phyloP scores from a whole-genome alignment of 1,140 invertebrate genomes.

The Pseudachorutes palmiensis region DNA sequence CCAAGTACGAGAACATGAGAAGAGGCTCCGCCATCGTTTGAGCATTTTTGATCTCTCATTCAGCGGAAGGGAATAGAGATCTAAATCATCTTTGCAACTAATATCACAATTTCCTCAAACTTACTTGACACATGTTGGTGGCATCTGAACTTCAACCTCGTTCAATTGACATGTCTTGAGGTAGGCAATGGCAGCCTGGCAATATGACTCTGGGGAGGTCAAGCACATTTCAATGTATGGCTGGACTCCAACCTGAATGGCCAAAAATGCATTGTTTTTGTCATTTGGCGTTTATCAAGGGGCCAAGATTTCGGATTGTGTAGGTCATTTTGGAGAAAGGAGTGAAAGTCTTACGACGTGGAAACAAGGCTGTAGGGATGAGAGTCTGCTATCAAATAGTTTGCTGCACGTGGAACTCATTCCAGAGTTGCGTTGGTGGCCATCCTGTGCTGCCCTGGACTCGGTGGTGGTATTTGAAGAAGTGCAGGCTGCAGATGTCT shows the following conservation, averaged over 20 bases:
- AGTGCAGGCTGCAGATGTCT: conserved; percentile 8
- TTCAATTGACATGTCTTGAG: conserved; percentile 61
- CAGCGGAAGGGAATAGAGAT: neutral
- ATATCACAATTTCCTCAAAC: conserved; percentile 39
- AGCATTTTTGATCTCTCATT: too few relatives aligned
- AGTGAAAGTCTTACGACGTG: conserved; percentile 43
- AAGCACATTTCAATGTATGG: conserved; percentile 58
- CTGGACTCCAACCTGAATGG: conserved; percentile 49
- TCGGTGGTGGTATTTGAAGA: neutral
- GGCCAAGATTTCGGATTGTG: too few relatives aligned
- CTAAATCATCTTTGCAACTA: neutral
- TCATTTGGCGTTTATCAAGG: too few relatives aligned
- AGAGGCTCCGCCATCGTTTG: too few relatives aligned
- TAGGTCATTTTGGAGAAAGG: neutral
- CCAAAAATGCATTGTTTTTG: conserved; percentile 12
- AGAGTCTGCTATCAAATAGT: conserved; percentile 21
- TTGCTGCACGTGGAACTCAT: conserved; percentile 15
- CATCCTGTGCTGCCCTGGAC: neutral
- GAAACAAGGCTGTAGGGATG: conserved; percentile 56
- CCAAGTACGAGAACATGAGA: too few relatives aligned
- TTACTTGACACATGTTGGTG: conserved; percentile 67
- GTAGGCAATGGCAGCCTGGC: conserved; percentile 67
- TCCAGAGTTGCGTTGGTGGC: neutral
- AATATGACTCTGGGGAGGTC: conserved; percentile 51
- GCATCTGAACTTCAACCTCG: conserved; percentile 66